A percentile compares a stretch with the other conserved stretches of the same genome.
phyloP scores from a whole-genome alignment of 2,113 vertebrate species.

The Dasypus novemcinctus region DNA sequence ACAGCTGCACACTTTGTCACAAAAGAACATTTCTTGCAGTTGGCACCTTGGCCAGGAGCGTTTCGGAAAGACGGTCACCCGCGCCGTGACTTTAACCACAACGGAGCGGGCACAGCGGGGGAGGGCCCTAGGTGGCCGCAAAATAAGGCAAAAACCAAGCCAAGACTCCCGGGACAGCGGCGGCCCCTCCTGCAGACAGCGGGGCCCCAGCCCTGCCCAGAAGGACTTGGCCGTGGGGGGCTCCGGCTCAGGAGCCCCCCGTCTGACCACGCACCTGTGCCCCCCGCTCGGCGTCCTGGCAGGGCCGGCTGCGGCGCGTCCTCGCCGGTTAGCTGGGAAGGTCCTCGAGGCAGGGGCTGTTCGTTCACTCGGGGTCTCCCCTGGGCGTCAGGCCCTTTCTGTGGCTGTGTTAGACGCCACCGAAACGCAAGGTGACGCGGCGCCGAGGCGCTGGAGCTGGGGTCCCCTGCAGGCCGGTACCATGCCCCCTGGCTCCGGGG shows the following conservation, averaged over 20 bases:
- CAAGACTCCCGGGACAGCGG: fast-evolving
- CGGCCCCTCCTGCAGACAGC: fast-evolving
- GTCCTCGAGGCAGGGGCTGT: too few species aligned
- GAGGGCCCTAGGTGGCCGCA: neutral
- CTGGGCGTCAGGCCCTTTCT: fast-evolving
- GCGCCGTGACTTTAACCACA: fast-evolving
- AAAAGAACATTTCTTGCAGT: too few species aligned
- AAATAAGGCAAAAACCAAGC: neutral
- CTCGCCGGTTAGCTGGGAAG: too few species aligned
- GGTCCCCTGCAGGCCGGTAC: fast-evolving
- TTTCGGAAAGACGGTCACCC: too few species aligned
- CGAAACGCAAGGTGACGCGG: fast-evolving
- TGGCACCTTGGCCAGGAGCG: fast-evolving
- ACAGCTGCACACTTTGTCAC: fast-evolving
- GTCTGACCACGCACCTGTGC: too few species aligned
- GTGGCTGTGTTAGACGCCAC: fast-evolving
- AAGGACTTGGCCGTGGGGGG: neutral
- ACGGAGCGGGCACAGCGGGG: neutral
- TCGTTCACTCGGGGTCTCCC: too few species aligned
- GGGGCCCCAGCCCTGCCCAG: neutral
- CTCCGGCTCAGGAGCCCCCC: neutral
- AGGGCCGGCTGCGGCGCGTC: neutral
- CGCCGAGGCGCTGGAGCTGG: fast-evolving
- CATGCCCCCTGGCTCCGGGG: fast-evolving
- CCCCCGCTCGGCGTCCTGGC: neutral